Percentiles rank a stretch among this genome's conserved stretches.
phyloP scores from a whole-genome alignment of 2,113 vertebrate species.

The Regulus satrapa region DNA sequence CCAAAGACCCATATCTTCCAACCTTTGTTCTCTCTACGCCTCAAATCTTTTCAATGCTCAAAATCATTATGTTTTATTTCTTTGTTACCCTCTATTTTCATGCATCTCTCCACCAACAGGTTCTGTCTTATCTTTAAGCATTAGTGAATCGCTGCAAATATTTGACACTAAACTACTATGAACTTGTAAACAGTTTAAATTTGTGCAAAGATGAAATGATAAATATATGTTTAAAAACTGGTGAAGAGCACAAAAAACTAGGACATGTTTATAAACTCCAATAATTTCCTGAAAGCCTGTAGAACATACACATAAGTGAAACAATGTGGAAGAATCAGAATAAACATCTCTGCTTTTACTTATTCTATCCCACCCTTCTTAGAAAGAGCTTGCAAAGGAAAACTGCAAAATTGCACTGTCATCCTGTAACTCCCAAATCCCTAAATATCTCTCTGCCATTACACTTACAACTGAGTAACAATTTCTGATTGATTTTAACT shows the following conservation, averaged over 20 bases:
- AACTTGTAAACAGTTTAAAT: not conserved
- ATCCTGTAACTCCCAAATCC: not conserved
- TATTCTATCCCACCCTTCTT: not conserved
- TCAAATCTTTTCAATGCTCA: not conserved
- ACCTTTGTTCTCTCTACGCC: not conserved
- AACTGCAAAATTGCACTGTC: not conserved
- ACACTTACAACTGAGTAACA: not conserved
- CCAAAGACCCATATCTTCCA: not conserved
- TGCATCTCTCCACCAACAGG: not conserved
- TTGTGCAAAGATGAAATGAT: not conserved
- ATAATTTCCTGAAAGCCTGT: not conserved
- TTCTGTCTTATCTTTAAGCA: not conserved
- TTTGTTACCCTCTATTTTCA: not conserved
- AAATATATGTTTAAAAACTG: not conserved
- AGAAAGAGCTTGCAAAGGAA: not conserved
- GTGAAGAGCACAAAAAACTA: not conserved
- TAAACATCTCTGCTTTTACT: not conserved
- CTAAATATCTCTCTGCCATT: not conserved
- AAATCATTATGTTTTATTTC: not conserved
- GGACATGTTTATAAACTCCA: not conserved
- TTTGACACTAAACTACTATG: not conserved
- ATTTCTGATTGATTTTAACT: not conserved
- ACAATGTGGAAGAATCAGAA: not conserved
- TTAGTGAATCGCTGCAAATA: not conserved
- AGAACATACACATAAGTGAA: not conserved